phyloP scores from a whole-genome alignment of 2,113 vertebrate genomes.

The Bos indicus region DNA sequence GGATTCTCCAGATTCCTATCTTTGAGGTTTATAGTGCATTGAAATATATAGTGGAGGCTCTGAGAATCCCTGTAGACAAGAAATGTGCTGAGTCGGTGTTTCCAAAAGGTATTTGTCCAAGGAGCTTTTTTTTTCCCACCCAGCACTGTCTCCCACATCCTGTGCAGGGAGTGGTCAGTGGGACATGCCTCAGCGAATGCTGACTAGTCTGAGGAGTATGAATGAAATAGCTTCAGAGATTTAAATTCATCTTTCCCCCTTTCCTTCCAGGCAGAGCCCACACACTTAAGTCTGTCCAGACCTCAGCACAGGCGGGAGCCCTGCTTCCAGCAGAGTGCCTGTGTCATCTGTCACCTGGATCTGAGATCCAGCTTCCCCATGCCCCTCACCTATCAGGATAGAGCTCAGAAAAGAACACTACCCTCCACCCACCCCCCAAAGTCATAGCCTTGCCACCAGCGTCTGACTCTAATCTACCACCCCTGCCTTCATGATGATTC shows the following conservation, averaged over 20 bases:
- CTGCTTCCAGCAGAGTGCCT: not conserved
- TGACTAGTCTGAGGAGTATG: not conserved
- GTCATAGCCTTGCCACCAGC: not conserved
- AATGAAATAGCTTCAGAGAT: not conserved
- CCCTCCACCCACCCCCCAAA: rapidly evolving
- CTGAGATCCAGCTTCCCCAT: not conserved
- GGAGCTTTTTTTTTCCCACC: not conserved
- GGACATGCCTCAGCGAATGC: not conserved
- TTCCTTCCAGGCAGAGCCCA: not conserved
- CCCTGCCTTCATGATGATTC: not conserved
- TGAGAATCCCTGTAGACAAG: not conserved
- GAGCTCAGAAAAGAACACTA: not conserved
- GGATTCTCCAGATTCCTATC: not conserved
- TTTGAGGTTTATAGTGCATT: not conserved
- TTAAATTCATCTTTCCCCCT: not conserved
- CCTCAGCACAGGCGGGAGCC: not conserved
- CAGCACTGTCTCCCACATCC: too few relatives aligned
- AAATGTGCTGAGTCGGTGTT: not conserved
- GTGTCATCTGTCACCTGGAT: not conserved
- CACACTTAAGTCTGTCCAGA: not conserved
- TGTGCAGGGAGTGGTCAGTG: rapidly evolving
- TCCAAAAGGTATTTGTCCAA: not conserved
- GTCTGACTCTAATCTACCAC: not conserved
- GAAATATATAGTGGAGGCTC: not conserved
- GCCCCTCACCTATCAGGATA: not conserved